phyloP scores from a whole-genome alignment of 2,797 vertebrate genomes.

The Sciaenops ocellatus region DNA sequence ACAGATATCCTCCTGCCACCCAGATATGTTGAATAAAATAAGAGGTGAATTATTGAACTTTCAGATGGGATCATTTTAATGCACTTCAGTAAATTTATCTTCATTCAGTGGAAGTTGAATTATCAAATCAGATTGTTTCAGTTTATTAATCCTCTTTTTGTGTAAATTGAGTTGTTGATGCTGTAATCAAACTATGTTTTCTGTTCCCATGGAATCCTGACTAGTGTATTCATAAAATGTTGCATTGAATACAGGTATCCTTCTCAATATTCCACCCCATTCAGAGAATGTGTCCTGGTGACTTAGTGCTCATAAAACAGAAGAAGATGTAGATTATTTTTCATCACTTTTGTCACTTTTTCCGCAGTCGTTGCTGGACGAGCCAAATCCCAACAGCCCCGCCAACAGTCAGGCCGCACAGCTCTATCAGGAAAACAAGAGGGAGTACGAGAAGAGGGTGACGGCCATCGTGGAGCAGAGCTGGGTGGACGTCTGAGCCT shows the following conservation, averaged over 20 bases:
- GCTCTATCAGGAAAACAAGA: constrained; percentile 99
- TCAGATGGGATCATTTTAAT: background rate
- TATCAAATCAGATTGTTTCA: background rate
- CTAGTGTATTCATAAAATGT: background rate
- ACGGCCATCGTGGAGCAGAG: constrained; percentile 99
- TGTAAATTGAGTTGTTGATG: background rate
- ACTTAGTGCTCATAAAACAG: background rate
- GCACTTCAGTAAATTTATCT: background rate
- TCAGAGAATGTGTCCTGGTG: background rate
- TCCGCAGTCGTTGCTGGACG: constrained; percentile 94
- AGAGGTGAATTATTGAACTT: background rate
- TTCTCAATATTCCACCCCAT: background rate
- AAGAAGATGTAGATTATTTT: background rate
- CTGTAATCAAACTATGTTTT: background rate
- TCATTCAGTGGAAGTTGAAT: background rate
- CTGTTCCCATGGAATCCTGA: background rate
- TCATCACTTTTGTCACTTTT: background rate
- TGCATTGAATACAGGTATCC: too few relatives aligned
- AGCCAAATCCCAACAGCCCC: constrained; percentile 98
- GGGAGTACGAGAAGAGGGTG: constrained; percentile 99
- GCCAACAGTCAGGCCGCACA: constrained; percentile 99
- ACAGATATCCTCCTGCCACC: background rate
- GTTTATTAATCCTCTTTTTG: background rate
- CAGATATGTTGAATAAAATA: background rate
- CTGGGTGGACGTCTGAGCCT: constrained; percentile 95